Conservation (phyloP, 2,888 invertebrate species). For the Trissolcus japonicus region DNA sequence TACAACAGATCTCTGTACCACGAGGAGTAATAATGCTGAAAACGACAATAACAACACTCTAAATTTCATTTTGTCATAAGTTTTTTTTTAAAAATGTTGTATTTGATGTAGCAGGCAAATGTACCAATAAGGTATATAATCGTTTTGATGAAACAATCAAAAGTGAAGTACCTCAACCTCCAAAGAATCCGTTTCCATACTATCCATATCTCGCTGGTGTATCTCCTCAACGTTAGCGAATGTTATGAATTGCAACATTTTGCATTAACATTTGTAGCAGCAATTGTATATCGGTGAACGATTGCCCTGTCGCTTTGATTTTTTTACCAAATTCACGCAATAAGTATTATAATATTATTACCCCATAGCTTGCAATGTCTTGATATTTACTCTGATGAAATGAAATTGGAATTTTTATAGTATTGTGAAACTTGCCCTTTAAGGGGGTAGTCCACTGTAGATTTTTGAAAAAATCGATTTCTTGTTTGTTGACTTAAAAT, state of each 20-base stretch:
- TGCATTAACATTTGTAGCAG: slow-evolving; percentile 46
- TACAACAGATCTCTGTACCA: no score
- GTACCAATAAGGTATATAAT: neutral
- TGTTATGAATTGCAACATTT: slow-evolving; percentile 65
- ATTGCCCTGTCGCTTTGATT: slow-evolving; percentile 37
- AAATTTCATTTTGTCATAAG: neutral
- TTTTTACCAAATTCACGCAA: slow-evolving; percentile 13
- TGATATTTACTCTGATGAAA: slow-evolving; percentile 5
- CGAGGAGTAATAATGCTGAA: no score
- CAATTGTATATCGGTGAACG: slow-evolving; percentile 44
- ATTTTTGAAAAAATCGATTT: no score
- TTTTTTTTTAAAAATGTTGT: neutral
- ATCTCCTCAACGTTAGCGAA: slow-evolving; percentile 70
- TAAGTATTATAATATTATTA: slow-evolving; percentile 33
- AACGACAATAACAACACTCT: no score
- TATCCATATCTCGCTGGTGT: slow-evolving; percentile 66
- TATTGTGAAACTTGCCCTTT: no score
- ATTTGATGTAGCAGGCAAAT: neutral
- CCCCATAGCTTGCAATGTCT: slow-evolving; percentile 13
- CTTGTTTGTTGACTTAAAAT: no score
- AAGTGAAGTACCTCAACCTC: slow-evolving; percentile 70
- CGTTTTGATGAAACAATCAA: neutral
- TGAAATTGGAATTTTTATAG: neutral
- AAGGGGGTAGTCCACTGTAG: no score
- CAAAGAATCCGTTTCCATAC: slow-evolving; percentile 72